Conservation (phyloP, 2,888 invertebrate species). For the Melieria picta region DNA sequence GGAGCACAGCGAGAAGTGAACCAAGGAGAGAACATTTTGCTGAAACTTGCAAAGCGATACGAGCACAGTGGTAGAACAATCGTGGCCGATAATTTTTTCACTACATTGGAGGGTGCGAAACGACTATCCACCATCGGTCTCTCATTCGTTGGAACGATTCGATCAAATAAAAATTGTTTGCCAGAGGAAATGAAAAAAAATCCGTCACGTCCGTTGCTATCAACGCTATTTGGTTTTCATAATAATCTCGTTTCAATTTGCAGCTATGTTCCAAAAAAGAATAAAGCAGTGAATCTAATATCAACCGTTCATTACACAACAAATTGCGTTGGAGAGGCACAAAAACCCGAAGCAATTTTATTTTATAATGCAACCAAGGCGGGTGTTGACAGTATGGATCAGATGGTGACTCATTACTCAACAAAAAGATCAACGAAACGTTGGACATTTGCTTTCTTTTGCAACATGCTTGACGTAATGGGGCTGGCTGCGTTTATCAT, state of each 20-base stretch:
- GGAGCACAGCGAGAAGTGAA: conserved; percentile 32
- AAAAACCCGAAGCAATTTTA: conserved; percentile 41
- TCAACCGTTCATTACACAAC: conserved; percentile 36
- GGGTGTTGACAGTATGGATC: conserved; percentile 37
- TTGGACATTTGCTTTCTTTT: conserved; percentile 37
- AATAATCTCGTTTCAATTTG: conserved; percentile 33
- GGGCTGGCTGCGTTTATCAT: not conserved
- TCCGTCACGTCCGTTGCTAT: conserved; percentile 26
- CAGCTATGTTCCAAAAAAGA: conserved; percentile 37
- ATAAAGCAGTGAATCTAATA: conserved; percentile 36
- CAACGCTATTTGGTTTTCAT: conserved; percentile 37
- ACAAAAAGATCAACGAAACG: conserved; percentile 36
- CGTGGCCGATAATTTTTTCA: conserved; percentile 35
- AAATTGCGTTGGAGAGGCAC: conserved; percentile 34
- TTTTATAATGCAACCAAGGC: conserved; percentile 37
- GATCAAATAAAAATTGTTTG: conserved; percentile 34
- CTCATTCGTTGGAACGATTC: conserved; percentile 36
- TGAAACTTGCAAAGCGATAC: conserved; percentile 34
- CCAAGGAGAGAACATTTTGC: conserved; percentile 41
- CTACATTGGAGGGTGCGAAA: conserved; percentile 23
- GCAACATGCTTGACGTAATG: conserved; percentile 37
- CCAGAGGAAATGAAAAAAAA: conserved; percentile 36
- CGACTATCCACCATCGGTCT: conserved; percentile 31
- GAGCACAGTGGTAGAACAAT: conserved; percentile 35
- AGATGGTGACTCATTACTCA: conserved; percentile 36